Base-by-base conservation (phyloP, 2,797 vertebrate genomes). In the Platalea minor region DNA sequence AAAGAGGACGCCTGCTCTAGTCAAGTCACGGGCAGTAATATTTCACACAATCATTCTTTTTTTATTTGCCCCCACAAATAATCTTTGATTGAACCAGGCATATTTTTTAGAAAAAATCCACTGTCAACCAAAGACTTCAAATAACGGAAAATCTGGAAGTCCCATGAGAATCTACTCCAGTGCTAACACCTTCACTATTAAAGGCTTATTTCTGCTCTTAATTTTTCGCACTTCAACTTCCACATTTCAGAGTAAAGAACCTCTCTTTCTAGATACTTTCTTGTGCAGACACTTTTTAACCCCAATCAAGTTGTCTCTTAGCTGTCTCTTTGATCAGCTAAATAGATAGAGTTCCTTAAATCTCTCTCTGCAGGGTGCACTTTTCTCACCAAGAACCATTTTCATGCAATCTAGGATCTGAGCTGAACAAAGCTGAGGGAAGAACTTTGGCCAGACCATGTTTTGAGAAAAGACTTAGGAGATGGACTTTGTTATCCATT, bases 401-500 rank as follows among this genome's bases (percentile, higher is more conserved):
- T 82, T 92, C 37, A 46, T 75, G n/a, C 37, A 69, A 48, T 75
- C 63, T 75, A 77, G 59, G 64, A 93, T 89, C 50, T 73, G 33
- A 80, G 69, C 4, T 41, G 56, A 91, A 80, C 61, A 89, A 88
- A 76, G 46, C 21, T 26, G n/a, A 85, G 23, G 26, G 20, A 73
- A 81, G 64, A 82, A 86, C 63, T 96, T 91, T 73, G 72, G 33
- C 88, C 65, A 87, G 92, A 84, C 63, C 2, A 1, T 75, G 46
- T 76, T 92, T 78, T 89, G 75, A 74, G 83, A 91, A 95, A 91
- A 93, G 33, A 56, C 46, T 91, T 85, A 60, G 72, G 50, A 93
- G 72, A 68, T 89, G 96, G 63, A 88, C 89, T 91, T 95, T 73
- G 73, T 96, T 95, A 95, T 87, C 92, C 90, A 92, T 93, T 89